Conservation (phyloP, 2,797 vertebrate genomes). For the Clarias laeviceps region DNA sequence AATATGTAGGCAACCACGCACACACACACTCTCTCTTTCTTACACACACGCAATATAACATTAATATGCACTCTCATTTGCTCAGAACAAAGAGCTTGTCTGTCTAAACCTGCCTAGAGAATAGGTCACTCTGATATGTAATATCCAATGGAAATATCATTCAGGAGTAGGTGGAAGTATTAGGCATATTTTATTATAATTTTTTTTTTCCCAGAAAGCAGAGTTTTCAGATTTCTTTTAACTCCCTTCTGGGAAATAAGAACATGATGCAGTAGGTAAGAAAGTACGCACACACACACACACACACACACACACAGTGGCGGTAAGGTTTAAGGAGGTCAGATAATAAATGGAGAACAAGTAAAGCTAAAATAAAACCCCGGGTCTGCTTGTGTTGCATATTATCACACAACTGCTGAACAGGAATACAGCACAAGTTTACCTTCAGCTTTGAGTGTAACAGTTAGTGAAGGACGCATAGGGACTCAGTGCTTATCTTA, state of each 20-base stretch:
- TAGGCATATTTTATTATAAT: conserved; percentile 52
- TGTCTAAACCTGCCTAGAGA: conserved; percentile 42
- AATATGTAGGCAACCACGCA: conserved; percentile 41
- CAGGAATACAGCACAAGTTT: conserved; percentile 8
- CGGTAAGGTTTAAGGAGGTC: conserved; percentile 21
- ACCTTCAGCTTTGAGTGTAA: conserved; percentile 52
- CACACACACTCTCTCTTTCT: conserved; percentile 11
- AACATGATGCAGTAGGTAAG: conserved; percentile 50
- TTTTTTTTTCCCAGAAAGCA: conserved; percentile 36
- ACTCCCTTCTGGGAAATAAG: conserved; percentile 47
- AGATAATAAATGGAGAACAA: conserved; percentile 57
- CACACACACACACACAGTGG: conserved; percentile 20
- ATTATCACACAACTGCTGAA: conserved; percentile 54
- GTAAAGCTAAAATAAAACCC: conserved; percentile 59
- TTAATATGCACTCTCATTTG: conserved; percentile 49
- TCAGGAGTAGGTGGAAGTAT: conserved; percentile 49
- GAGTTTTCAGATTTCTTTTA: conserved; percentile 37
- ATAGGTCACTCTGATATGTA: conserved; percentile 46
- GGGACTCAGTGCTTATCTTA: neutral
- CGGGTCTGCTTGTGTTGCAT: conserved; percentile 62
- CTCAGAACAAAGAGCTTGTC: conserved; percentile 43
- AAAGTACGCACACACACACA: conserved; percentile 22
- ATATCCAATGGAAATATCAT: conserved; percentile 52
- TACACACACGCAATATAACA: conserved; percentile 35
- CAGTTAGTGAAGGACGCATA: neutral